Evolutionary conservation across 1,140 invertebrate genomes (phyloP), one percentile per base, ranked within the genome.

Genomic region (Anoplolepis gracilipes): DNA sequence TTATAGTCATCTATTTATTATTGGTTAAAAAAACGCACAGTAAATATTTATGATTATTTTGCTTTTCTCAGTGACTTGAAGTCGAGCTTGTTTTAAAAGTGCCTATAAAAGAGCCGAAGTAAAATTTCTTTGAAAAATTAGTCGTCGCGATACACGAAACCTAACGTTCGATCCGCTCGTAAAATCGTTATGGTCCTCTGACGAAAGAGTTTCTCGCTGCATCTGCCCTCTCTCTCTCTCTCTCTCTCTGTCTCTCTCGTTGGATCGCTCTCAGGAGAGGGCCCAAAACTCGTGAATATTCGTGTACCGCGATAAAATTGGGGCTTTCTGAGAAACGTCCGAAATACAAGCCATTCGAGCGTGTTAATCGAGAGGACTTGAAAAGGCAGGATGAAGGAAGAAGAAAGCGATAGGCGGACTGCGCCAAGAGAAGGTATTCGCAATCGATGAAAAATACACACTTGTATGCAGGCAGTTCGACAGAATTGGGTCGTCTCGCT

Each of bases 371-470:
- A 77, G 46, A 79, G 30, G 55, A 73, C 16, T 57, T 61, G 33
- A 55, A 59, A 46, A 73, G 46, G 39, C n/a, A 13, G 5, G 49
- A 39, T 30, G 57, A 53, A 42, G 11, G 10, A 42, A 42, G 39
- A 42, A 62, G 72, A 84, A 49, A 76, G 46, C 72, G 22, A 61
- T 30, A 13, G 28, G 42, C 4, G 33, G 25, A 13, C 36, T 0
- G 16, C 6, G 10, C 49, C 6, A 46, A 16, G 77, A 72, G 65
- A n/a, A 62, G 53, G 36, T 33, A 28, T 11, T 39, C 19, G 30
- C 59, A 30, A 33, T 42, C 67, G 78, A 82, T 82, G 78, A 82
- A 73, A 72, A 82, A 73, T 59, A 82, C 25, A 73, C 42, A 82
- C 36, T 61, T 53, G 22, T 73, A 73, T 61, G 67, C 67, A 82